A percentile compares a stretch with the other conserved stretches of the same genome.
phyloP scores from a whole-genome alignment of 2,888 invertebrate genomes.

The Patella depressa region DNA sequence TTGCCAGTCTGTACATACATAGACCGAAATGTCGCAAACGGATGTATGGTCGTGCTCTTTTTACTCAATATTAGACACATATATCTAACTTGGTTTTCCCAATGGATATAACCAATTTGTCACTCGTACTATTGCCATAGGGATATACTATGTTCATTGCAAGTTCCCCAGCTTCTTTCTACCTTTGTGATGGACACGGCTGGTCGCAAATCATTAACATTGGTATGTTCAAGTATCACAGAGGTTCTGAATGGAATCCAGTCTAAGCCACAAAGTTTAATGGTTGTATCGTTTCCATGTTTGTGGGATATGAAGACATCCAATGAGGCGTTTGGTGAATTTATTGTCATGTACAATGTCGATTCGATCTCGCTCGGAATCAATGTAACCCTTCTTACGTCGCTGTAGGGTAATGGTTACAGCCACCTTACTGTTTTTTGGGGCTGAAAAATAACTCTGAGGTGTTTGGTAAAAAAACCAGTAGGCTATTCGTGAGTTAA shows the following conservation, averaged over 20 bases:
- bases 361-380: constrained; percentile 41
- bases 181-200: constrained; percentile 45
- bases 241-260: constrained; percentile 59
- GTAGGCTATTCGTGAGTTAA: no score
- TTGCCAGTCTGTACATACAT: constrained; percentile 54
- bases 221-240: constrained; percentile 52
- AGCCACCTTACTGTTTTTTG: no score
- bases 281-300: constrained; percentile 38
- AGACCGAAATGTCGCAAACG: constrained; percentile 54
- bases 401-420: no score
- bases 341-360: neutral
- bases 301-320: constrained; percentile 34
- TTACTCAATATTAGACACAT: constrained; percentile 34
- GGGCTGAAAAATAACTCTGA: no score
- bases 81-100: constrained; percentile 46
- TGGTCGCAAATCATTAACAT: constrained; percentile 46
- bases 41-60: constrained; percentile 37
- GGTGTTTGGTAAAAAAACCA: no score
- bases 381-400: constrained; percentile 38
- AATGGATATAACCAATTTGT: constrained; percentile 40
- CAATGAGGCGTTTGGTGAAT: constrained; percentile 22
- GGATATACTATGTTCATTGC: constrained; percentile 44
- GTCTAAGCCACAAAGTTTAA: constrained; percentile 48
- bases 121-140: constrained; percentile 43
- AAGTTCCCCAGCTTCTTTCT: constrained; percentile 32